A percentile compares a stretch with the other conserved stretches of the same genome.
phyloP scores from a whole-genome alignment of 2,113 vertebrate genomes.

The Proteles cristata region DNA sequence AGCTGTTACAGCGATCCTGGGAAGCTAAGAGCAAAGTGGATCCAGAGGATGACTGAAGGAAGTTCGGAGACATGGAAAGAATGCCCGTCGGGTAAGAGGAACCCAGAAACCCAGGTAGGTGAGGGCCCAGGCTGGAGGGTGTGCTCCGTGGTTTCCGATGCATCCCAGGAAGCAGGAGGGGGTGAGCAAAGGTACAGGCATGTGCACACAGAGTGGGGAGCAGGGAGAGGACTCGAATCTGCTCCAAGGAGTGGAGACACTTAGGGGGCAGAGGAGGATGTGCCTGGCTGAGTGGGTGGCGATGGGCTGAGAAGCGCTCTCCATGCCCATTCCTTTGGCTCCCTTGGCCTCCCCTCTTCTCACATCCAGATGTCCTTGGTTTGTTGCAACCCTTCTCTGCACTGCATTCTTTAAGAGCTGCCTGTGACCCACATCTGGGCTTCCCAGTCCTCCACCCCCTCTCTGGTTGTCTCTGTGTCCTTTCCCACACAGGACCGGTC shows the following conservation, averaged over 20 bases:
- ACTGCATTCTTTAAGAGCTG: background rate
- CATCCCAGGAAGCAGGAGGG: background rate
- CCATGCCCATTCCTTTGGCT: background rate
- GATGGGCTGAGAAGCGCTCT: background rate
- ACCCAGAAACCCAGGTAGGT: background rate
- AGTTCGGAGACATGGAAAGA: background rate
- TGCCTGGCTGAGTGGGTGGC: background rate
- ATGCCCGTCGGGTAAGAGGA: background rate
- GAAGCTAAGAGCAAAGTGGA: background rate
- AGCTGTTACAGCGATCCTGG: background rate
- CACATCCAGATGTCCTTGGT: background rate
- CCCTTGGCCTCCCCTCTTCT: background rate
- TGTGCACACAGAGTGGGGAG: background rate
- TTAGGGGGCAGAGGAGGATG: background rate
- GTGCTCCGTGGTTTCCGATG: background rate
- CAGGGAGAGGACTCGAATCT: background rate
- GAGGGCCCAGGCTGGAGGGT: background rate
- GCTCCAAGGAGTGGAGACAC: background rate
- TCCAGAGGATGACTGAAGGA: background rate
- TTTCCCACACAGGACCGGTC: background rate
- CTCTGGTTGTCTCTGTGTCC: background rate
- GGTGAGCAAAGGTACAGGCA: slow-evolving; percentile 42
- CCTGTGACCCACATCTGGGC: background rate
- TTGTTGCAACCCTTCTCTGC: background rate
- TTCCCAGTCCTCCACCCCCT: background rate